phyloP scores from a whole-genome alignment of 2,888 invertebrate genomes.

The Leucophora obtusa region DNA sequence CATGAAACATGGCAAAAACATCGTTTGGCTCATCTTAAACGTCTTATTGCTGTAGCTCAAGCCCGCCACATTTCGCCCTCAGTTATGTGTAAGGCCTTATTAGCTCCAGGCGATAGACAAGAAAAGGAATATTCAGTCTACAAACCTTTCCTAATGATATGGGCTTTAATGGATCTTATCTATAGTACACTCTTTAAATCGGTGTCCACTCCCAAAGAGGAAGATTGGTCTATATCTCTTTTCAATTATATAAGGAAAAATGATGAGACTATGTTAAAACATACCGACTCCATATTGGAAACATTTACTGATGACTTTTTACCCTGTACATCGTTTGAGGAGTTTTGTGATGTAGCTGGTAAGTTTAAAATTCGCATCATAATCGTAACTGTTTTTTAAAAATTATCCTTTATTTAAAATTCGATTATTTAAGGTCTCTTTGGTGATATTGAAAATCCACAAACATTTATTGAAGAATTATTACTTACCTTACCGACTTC shows the following conservation, averaged over 20 bases:
- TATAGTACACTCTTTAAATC: conserved; percentile 93
- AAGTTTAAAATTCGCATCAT: conserved; percentile 30
- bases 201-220: conserved; percentile 85
- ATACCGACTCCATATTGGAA: conserved; percentile 89
- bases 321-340: conserved; percentile 92
- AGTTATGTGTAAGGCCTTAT: conserved; percentile 76
- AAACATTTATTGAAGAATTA: conserved; percentile 75
- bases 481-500: conserved; percentile 74
- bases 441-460: conserved; percentile 76
- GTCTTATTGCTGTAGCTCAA: conserved; percentile 88
- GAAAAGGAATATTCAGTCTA: conserved; percentile 87
- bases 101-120: conserved; percentile 80
- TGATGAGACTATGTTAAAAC: conserved; percentile 93
- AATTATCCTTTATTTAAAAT: neutral
- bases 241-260: conserved; percentile 96
- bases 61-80: conserved; percentile 85
- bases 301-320: conserved; percentile 92
- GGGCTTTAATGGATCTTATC: conserved; percentile 90
- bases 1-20: conserved; percentile 87
- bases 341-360: conserved; percentile 96
- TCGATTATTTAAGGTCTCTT: conserved; percentile 71
- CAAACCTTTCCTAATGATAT: conserved; percentile 91
- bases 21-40: conserved; percentile 85
- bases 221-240: conserved; percentile 92
- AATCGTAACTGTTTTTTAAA: neutral